phyloP scores from a whole-genome alignment of 2,888 invertebrate genomes.

The Aporophyla lueneburgensis region DNA sequence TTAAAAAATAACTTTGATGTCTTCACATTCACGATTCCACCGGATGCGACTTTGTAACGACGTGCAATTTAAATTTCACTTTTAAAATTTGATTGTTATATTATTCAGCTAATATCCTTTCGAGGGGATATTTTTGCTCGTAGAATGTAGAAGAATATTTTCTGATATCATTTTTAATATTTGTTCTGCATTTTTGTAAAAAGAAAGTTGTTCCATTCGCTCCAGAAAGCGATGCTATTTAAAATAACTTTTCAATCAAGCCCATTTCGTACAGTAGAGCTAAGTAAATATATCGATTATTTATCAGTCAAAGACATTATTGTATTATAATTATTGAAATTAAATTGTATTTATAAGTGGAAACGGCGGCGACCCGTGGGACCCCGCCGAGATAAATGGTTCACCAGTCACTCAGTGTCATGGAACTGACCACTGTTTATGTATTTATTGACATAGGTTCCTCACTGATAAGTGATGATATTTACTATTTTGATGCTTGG shows the following conservation, averaged over 20 bases:
- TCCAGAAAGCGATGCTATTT: neutral
- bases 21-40: conserved; percentile 76
- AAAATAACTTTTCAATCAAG: conserved; percentile 53
- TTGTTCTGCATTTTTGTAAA: neutral
- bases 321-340: conserved; percentile 88
- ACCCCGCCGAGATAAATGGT: conserved; percentile 80
- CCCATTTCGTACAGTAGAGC: conserved; percentile 65
- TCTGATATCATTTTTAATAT: conserved; percentile 23
- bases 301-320: conserved; percentile 89
- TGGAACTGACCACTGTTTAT: conserved; percentile 85
- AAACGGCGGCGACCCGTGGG: conserved; percentile 80
- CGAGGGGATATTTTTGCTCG: conserved; percentile 50
- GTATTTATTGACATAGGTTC: conserved; percentile 78
- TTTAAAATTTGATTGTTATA: conserved; percentile 69
- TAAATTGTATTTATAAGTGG: conserved; percentile 88
- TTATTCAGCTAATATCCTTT: conserved; percentile 57
- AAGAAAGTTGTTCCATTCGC: neutral
- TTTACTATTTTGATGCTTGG: conserved; percentile 33
- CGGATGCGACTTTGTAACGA: conserved; percentile 84
- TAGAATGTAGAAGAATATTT: conserved; percentile 27
- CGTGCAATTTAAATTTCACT: conserved; percentile 83
- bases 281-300: conserved; percentile 51
- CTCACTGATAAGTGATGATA: conserved; percentile 69
- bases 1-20: conserved; percentile 80
- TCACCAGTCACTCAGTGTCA: conserved; percentile 81